Percentiles rank a stretch among this genome's conserved stretches.
phyloP scores from a whole-genome alignment of 2,113 vertebrate species.

The Onychostoma macrolepis region DNA sequence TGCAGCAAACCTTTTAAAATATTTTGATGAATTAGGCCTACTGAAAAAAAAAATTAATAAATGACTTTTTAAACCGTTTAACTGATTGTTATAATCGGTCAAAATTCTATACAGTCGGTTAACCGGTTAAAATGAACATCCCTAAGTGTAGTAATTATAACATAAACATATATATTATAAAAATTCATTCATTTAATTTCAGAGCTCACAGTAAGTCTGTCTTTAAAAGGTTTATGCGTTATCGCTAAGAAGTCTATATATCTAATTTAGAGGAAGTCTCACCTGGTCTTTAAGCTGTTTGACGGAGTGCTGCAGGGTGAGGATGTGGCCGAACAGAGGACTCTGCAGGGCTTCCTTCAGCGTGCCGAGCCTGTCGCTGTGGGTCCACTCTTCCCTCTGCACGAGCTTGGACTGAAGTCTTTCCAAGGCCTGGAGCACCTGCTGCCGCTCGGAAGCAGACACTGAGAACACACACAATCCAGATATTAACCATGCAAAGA shows the following conservation, averaged over 20 bases:
- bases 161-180: too few species aligned
- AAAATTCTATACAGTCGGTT: too few species aligned
- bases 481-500: conserved; percentile 9
- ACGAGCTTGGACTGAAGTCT: conserved; percentile 85
- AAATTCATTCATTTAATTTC: too few species aligned
- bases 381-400: conserved; percentile 85
- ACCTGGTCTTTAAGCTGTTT: conserved; percentile 90
- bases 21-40: too few species aligned
- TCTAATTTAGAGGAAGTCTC: conserved; percentile 53
- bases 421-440: conserved; percentile 89
- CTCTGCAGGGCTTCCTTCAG: conserved; percentile 84
- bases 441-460: conserved; percentile 83
- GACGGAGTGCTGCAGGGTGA: conserved; percentile 93
- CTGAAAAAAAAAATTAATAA: too few species aligned
- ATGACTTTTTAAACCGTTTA: too few species aligned
- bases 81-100: too few species aligned
- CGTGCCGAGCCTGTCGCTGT: conserved; percentile 80
- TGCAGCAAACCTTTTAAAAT: too few species aligned
- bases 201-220: neutral
- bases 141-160: too few species aligned
- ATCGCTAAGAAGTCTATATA: too few species aligned
- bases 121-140: too few species aligned
- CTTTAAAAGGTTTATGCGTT: neutral
- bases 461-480: conserved; percentile 57
- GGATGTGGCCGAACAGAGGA: conserved; percentile 90